A percentile compares a stretch with the other conserved stretches of the same genome.
phyloP scores from a whole-genome alignment of 2,797 vertebrate species.

The Platalea minor region DNA sequence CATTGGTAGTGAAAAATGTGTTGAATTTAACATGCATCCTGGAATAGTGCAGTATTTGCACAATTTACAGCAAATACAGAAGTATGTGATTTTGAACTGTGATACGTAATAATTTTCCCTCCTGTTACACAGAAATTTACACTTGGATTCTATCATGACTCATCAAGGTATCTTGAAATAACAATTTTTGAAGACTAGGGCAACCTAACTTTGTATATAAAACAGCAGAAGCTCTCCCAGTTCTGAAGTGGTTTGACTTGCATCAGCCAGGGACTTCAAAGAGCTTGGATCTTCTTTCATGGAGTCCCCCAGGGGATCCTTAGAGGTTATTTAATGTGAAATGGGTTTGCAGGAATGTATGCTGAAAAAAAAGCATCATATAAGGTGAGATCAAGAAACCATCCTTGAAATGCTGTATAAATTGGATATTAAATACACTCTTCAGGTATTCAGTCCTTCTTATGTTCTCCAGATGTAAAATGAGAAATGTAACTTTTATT shows the following conservation, averaged over 20 bases:
- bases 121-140: background rate
- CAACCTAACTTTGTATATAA: conserved; percentile 1
- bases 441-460: background rate
- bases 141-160: background rate
- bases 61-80: background rate
- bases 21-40: background rate
- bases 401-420: background rate
- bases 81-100: background rate
- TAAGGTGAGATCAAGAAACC: background rate
- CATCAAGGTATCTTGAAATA: background rate
- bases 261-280: conserved; percentile 46
- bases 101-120: background rate
- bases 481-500: background rate
- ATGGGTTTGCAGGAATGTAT: background rate
- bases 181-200: background rate
- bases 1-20: background rate
- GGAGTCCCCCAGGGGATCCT: background rate
- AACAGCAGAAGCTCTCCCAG: background rate
- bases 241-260: conserved; percentile 23
- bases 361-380: background rate
- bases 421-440: background rate
- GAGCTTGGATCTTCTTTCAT: conserved; percentile 8
- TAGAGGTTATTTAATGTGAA: conserved; percentile 21
- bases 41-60: background rate
- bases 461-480: background rate